These are phyloP conservation scores for Campaea margaritaria DNA, from an alignment of 2,888 invertebrate genomes.

Conservation along the genomic window DNA sequence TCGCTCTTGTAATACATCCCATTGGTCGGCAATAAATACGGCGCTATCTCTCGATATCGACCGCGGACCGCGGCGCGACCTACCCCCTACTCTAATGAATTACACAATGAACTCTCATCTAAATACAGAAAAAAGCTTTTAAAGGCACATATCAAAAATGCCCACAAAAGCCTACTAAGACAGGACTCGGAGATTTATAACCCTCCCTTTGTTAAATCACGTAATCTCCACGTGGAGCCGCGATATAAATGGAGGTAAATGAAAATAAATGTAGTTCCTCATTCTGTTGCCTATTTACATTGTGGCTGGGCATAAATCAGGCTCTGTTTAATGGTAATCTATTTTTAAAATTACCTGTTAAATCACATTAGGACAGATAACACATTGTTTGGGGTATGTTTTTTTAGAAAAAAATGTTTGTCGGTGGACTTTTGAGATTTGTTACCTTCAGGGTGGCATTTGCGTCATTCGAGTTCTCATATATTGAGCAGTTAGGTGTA, in stretches of 20 bases:
- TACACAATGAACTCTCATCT: slow-evolving; percentile 86
- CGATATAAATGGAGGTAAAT: slow-evolving; percentile 84
- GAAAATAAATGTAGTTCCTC: slow-evolving; percentile 85
- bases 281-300: slow-evolving; percentile 83
- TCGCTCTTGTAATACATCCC: slow-evolving; percentile 76
- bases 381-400: slow-evolving; percentile 78
- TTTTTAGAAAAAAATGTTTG: slow-evolving; percentile 75
- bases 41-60: slow-evolving; percentile 83
- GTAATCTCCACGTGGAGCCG: slow-evolving; percentile 85
- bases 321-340: slow-evolving; percentile 79
- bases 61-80: slow-evolving; percentile 75
- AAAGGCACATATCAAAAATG: slow-evolving; percentile 86
- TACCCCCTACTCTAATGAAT: slow-evolving; percentile 83
- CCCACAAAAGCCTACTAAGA: slow-evolving; percentile 85
- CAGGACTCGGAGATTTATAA: slow-evolving; percentile 82
- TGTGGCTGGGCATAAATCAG: slow-evolving; percentile 75
- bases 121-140: slow-evolving; percentile 86
- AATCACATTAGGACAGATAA: slow-evolving; percentile 84
- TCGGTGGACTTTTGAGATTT: slow-evolving; percentile 74
- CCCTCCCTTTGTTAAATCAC: slow-evolving; percentile 84
- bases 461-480: slow-evolving; percentile 68
- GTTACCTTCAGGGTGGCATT: slow-evolving; percentile 81
- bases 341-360: slow-evolving; percentile 83
- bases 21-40: slow-evolving; percentile 79
- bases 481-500: slow-evolving; percentile 42